Conservation (phyloP, 2,797 vertebrate genomes). For the Aratinga solstitialis region DNA sequence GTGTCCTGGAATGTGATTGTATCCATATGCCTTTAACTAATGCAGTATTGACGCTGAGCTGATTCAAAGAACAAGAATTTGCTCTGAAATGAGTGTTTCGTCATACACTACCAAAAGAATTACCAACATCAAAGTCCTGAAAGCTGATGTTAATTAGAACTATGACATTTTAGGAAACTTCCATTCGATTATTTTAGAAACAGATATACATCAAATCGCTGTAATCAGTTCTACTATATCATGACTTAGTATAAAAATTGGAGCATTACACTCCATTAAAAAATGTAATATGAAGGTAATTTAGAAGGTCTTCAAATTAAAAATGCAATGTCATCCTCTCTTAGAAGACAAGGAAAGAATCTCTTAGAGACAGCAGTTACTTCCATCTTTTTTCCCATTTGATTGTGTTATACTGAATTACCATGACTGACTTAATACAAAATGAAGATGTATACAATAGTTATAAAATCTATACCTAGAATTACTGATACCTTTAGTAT, state of each 20-base stretch:
- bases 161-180: not conserved
- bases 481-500: not conserved
- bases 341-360: not conserved
- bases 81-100: not conserved
- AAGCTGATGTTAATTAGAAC: constrained; percentile 25
- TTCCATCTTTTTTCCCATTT: not conserved
- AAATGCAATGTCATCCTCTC: not conserved
- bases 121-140: not conserved
- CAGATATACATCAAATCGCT: not conserved
- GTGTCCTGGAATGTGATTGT: constrained; percentile 66
- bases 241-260: not conserved
- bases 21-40: constrained; percentile 66
- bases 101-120: not conserved
- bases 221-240: not conserved
- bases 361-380: not conserved
- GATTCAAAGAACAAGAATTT: constrained; percentile 35
- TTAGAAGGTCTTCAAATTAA: not conserved
- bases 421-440: not conserved
- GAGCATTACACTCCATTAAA: not conserved
- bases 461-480: not conserved
- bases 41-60: constrained; percentile 4
- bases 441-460: not conserved
- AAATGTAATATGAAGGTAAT: not conserved
- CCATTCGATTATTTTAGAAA: not conserved
- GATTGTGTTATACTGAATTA: not conserved